phyloP scores from a whole-genome alignment of 2,113 vertebrate genomes.

The Leuciscus idus region DNA sequence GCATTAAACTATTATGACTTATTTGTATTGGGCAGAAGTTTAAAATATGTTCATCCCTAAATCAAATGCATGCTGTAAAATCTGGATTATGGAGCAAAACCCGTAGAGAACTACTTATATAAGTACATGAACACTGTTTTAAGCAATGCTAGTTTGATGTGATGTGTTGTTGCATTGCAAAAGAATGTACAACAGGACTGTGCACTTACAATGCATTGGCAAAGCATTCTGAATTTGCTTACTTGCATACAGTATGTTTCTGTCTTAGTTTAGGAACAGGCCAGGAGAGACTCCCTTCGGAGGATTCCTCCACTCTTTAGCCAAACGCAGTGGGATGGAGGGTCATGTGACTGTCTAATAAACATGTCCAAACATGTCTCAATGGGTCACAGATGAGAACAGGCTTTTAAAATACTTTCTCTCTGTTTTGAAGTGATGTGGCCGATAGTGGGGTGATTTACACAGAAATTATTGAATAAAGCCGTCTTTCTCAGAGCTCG shows the following conservation, averaged over 20 bases:
- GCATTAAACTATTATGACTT: neutral
- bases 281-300: constrained; percentile 37
- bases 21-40: neutral
- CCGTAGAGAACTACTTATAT: neutral
- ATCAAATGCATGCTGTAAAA: neutral
- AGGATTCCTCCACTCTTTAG: constrained; percentile 38
- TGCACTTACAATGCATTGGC: neutral
- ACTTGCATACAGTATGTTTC: neutral
- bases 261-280: constrained; percentile 3
- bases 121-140: neutral
- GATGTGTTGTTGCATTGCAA: neutral
- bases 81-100: neutral
- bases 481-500: constrained; percentile 52
- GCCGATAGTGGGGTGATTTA: constrained; percentile 54
- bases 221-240: neutral
- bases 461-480: constrained; percentile 58
- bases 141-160: neutral
- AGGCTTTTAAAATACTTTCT: constrained; percentile 57
- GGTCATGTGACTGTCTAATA: constrained; percentile 55
- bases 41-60: neutral
- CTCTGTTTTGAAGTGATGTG: constrained; percentile 50
- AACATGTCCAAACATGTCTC: constrained; percentile 40
- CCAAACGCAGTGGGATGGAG: constrained; percentile 29
- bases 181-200: neutral
- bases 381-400: constrained; percentile 53